These are phyloP conservation scores for Echinometra lucunter DNA, from an alignment of 53 echinoderm and acorn worm species.

Conservation along the genomic window DNA sequence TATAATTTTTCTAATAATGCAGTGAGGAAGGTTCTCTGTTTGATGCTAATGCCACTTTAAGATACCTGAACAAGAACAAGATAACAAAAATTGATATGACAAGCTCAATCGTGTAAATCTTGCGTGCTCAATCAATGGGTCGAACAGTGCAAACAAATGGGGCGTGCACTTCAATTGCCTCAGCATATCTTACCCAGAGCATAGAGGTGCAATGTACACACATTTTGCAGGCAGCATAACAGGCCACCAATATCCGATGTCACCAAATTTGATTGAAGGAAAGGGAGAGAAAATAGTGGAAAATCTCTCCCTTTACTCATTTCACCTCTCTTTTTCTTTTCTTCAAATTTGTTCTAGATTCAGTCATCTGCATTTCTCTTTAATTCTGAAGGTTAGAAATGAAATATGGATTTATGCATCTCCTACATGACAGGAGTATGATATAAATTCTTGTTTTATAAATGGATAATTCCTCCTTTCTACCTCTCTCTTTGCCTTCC, in stretches of 20 bases:
- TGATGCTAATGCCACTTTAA: constrained; percentile 1
- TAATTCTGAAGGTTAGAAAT: not conserved
- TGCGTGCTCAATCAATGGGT: constrained; percentile 59
- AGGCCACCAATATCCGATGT: constrained; percentile 8
- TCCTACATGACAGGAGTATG: not conserved
- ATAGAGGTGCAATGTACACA: constrained; percentile 61
- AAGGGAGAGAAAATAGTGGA: not conserved
- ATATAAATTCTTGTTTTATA: not conserved
- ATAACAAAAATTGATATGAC: constrained; percentile 62
- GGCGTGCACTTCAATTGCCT: constrained; percentile 53
- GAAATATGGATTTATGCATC: not conserved
- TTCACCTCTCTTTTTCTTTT: not conserved
- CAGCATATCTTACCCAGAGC: constrained; percentile 29
- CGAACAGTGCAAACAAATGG: constrained; percentile 57
- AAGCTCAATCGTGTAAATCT: constrained; percentile 64
- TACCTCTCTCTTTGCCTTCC: not conserved
- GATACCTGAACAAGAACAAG: constrained; percentile 15
- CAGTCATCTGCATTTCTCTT: not conserved
- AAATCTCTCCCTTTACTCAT: not conserved
- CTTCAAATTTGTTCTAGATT: not conserved
- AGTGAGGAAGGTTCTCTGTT: no score
- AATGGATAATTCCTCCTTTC: not conserved
- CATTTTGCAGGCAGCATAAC: constrained; percentile 48
- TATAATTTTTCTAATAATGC: no score
- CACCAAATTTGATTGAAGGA: constrained; percentile 38